A percentile compares a stretch with the other conserved stretches of the same genome.
phyloP scores from a whole-genome alignment of 2,113 vertebrate genomes.

The Eolophus roseicapilla region DNA sequence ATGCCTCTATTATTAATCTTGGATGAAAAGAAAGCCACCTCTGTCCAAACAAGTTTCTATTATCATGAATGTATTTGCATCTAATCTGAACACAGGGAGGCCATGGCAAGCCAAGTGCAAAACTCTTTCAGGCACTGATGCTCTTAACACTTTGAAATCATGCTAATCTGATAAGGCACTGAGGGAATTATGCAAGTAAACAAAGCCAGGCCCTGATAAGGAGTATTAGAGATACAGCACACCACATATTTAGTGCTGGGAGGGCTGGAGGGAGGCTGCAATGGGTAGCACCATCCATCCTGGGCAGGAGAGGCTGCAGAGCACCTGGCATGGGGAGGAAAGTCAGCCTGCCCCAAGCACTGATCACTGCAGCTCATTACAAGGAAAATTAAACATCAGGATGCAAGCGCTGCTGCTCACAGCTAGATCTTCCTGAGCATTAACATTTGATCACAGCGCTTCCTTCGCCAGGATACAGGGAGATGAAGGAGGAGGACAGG shows the following conservation, averaged over 20 bases:
- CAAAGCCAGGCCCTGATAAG: background rate
- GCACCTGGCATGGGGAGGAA: rapidly evolving
- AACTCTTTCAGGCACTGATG: conserved; percentile 23
- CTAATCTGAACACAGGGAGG: background rate
- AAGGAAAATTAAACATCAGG: background rate
- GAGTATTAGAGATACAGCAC: background rate
- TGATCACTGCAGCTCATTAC: rapidly evolving
- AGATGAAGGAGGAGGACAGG: background rate
- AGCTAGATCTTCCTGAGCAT: background rate
- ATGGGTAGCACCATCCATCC: background rate
- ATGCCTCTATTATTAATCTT: background rate
- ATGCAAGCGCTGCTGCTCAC: background rate
- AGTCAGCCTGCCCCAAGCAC: background rate
- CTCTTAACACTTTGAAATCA: conserved; percentile 47
- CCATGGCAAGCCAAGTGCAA: background rate
- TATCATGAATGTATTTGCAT: background rate
- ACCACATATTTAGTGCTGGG: background rate
- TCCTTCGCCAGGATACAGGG: background rate
- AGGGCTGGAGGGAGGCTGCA: background rate
- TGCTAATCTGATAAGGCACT: conserved; percentile 42
- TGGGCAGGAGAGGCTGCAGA: background rate
- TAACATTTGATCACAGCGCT: background rate
- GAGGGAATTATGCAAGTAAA: conserved; percentile 44
- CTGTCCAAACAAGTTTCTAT: background rate
- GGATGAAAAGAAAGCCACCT: background rate